Evolutionary conservation across 2,113 vertebrate genomes (phyloP), one percentile per base, ranked within the genome.

Genomic region (Odocoileus virginianus): DNA sequence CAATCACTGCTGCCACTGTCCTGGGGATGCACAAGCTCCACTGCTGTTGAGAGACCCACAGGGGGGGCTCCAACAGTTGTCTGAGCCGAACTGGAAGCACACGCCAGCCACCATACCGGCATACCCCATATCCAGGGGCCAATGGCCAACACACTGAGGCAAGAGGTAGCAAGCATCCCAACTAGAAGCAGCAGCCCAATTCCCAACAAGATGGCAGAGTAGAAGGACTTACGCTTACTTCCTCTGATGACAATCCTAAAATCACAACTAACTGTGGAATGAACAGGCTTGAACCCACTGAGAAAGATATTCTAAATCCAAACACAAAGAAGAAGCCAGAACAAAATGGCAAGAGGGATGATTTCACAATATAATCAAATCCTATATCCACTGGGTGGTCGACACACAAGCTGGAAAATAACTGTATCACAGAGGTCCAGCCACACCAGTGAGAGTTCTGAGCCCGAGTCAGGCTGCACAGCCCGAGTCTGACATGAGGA

Each of bases 11-110:
- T 11, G 15, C 78, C 28, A 11, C 45, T 50, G 45, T 50, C 8
- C 45, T 81, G 45, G 16, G 45, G 16, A 50, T 17, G 27, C 43
- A 47, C 27, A 79, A 28, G 43, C 76, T 79, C 76, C 15, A 11
- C 27, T 79, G 27, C 27, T 45, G 2, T 25, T 30, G 43, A 28
- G 76, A 47, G 43, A 30, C 76, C 43, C 8, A 5, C 43, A 28
- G 43, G 1, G 0, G 0, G 2, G 74, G 43, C 25, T 2, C 74
- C 25, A 47, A 43, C 28, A 28, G 28, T 30, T 50, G 76, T 47
- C 45, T 30, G 43, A 3, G 4, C 27, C 0, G 0, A 47, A 33
- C 15, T 79, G 45, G 45, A 79, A 79, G 27, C 0, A 1, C 15
- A 27, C 28, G 33, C 28, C 0, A 16, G 76, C 45, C 28, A 50